Conservation (phyloP, 2,888 invertebrate genomes). For the Macaria notata region DNA sequence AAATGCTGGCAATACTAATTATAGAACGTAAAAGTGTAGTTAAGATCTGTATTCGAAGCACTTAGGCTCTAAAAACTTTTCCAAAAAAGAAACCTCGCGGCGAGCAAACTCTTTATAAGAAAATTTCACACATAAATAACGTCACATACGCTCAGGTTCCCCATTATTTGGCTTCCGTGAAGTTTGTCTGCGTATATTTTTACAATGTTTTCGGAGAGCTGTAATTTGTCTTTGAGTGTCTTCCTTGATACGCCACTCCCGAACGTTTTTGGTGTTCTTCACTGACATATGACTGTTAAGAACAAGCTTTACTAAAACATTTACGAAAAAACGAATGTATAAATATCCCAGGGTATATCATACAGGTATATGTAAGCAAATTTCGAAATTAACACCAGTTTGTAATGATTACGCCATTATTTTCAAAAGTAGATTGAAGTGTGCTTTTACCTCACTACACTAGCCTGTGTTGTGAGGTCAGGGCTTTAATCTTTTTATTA, state of each 20-base stretch:
- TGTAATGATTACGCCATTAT: too few species aligned
- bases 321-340: too few species aligned
- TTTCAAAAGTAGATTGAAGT: too few species aligned
- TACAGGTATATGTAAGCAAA: too few species aligned
- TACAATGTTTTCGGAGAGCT: constrained; percentile 60
- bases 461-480: too few species aligned
- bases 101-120: constrained; percentile 63
- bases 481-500: too few species aligned
- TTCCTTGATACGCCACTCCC: constrained; percentile 34
- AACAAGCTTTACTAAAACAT: too few species aligned
- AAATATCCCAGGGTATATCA: too few species aligned
- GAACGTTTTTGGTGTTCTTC: constrained; percentile 35
- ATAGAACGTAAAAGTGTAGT: constrained; percentile 14
- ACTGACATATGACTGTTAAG: too few species aligned
- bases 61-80: constrained; percentile 50
- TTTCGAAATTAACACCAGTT: too few species aligned
- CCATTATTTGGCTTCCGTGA: constrained; percentile 69
- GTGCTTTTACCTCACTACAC: too few species aligned
- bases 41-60: constrained; percentile 55
- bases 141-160: constrained; percentile 68
- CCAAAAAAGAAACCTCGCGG: constrained; percentile 54
- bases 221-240: constrained; percentile 57
- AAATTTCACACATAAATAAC: constrained; percentile 74
- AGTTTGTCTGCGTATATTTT: constrained; percentile 65
- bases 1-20: too few species aligned